A percentile compares a stretch with the other conserved stretches of the same genome.
Conservation (phyloP, 2,113 vertebrate genomes). For the Oncorhynchus clarkii region DNA sequence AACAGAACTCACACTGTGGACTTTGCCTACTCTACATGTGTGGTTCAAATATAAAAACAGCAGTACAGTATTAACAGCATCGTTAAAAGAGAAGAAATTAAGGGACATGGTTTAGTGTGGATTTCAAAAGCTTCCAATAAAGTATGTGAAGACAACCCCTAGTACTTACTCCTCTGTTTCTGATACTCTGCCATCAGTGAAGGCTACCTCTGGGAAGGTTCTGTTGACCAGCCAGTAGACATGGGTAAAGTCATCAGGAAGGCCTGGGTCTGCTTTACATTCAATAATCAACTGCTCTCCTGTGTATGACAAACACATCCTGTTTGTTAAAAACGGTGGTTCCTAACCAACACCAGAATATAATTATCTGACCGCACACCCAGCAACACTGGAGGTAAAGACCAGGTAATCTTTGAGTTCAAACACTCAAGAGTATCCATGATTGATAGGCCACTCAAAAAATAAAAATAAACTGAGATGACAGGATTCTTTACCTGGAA, state of each 20-base stretch:
- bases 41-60: too few relatives aligned
- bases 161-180: slow-evolving; percentile 68
- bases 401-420: neutral
- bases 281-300: slow-evolving; percentile 49
- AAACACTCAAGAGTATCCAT: neutral
- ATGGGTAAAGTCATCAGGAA: slow-evolving; percentile 42
- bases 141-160: neutral
- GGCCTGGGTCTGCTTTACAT: slow-evolving; percentile 51
- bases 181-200: slow-evolving; percentile 40
- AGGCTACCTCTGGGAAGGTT: slow-evolving; percentile 70
- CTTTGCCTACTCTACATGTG: too few relatives aligned
- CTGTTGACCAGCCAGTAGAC: slow-evolving; percentile 82
- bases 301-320: slow-evolving; percentile 18
- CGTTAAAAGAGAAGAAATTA: neutral
- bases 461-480: too few relatives aligned
- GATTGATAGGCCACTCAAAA: neutral
- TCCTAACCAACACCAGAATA: neutral
- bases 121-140: neutral
- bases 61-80: too few relatives aligned
- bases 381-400: too few relatives aligned
- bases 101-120: neutral
- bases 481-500: slow-evolving; percentile 50
- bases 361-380: neutral
- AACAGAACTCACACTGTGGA: neutral
- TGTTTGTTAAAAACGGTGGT: neutral